Base-by-base conservation (phyloP, 2,113 vertebrate species). In the Catharus bicknelli region DNA sequence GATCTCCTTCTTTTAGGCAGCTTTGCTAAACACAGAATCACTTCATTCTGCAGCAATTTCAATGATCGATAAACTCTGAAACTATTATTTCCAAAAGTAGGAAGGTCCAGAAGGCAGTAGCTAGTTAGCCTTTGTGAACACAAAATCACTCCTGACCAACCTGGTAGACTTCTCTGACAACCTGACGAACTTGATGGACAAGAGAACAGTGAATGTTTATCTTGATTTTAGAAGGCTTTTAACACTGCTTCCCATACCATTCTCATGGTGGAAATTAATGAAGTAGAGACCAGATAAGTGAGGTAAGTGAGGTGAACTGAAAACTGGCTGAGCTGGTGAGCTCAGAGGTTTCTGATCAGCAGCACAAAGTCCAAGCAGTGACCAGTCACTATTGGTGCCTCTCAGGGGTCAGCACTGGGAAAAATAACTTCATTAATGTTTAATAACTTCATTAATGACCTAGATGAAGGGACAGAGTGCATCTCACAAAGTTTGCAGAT, bases 341-440 rank as follows among this genome's bases (percentile, higher is more conserved):
- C 32, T 83, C 2, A 5, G 53, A 47, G 17, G 20, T 72, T 72
- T 90, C 9, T 32, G 13, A 51, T 34, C 11, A 67, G 42, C 53
- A 43, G 23, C 40, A 55, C 7, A 0, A 92, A 72, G 16, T 55
- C 20, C 58, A 62, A 29, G 13, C 21, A 62, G 32, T 53, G 10
- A 11, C 3, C 29, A 29, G 42, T 30, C 20, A 48, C 10, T 55
- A 9, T 0, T 64, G 45, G 18, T 55, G n/a, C 26, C 22, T 82
- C 19, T 23, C n/a, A 61, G 45, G 10, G 6, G 4, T 55, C 27
- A 55, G 12, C 6, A 64, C 0, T 18, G n/a, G 12, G 18, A 32
- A 26, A n/a, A 55, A 38, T 23, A 32, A 36, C 34, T 36, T 36
- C 34, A 36, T 36, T 36, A 36, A 7, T 32, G 5, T 32, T 76